These are phyloP conservation scores for Ips typographus DNA, from an alignment of 1,140 invertebrate species.

Conservation along the genomic window DNA sequence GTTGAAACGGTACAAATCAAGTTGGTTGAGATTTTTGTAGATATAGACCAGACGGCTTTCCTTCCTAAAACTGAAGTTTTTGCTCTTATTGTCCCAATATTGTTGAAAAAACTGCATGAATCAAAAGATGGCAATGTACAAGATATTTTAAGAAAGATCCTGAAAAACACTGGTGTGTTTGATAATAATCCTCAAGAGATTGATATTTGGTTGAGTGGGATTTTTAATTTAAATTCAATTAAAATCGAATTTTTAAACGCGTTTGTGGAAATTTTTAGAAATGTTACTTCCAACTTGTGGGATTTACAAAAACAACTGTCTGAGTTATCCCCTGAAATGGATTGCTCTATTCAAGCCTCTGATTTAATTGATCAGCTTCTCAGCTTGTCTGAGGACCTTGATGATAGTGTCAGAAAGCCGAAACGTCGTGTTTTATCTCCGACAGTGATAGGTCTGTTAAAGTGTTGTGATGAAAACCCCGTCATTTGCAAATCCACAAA, in stretches of 20 bases:
- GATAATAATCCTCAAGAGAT: constrained; percentile 63
- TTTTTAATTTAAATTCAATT: constrained; percentile 46
- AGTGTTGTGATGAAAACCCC: constrained; percentile 28
- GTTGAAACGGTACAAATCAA: constrained; percentile 63
- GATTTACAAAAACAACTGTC: constrained; percentile 36
- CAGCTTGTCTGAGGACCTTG: constrained; percentile 19
- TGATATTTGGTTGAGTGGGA: constrained; percentile 65
- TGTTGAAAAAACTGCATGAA: constrained; percentile 59
- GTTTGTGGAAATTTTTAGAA: constrained; percentile 45
- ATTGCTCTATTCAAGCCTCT: neutral
- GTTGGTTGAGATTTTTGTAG: constrained; percentile 63
- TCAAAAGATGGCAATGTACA: constrained; percentile 53
- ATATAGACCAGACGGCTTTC: constrained; percentile 59
- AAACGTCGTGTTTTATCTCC: constrained; percentile 39
- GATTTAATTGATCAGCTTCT: constrained; percentile 29
- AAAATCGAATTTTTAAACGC: constrained; percentile 52
- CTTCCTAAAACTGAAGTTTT: constrained; percentile 61
- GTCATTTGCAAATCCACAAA: constrained; percentile 33
- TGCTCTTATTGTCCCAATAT: constrained; percentile 57
- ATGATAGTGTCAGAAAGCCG: neutral
- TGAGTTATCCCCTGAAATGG: constrained; percentile 8
- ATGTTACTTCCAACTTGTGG: constrained; percentile 20
- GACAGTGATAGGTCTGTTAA: constrained; percentile 38
- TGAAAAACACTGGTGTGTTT: constrained; percentile 64
- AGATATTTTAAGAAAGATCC: constrained; percentile 56